Evolutionary conservation across 2,797 vertebrate genomes (phyloP).

Genomic region (Cirrhinus molitorella): DNA sequence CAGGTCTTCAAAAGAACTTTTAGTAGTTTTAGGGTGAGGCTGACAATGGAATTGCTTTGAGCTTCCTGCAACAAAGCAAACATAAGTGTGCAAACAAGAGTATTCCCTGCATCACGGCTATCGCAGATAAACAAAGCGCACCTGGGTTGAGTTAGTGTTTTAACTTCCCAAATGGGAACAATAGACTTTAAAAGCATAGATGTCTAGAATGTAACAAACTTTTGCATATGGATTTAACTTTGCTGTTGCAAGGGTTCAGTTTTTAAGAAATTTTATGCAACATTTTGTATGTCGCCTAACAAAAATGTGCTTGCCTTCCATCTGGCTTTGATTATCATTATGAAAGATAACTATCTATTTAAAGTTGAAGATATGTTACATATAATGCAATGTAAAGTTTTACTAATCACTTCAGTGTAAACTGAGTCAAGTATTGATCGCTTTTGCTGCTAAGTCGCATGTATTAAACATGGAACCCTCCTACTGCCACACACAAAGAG

Average conservation of each 20-base stretch:
- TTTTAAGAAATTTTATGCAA: slow-evolving; percentile 19
- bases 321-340: slow-evolving; percentile 33
- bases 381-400: slow-evolving; percentile 20
- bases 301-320: slow-evolving; percentile 32
- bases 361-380: slow-evolving; percentile 6
- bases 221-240: background rate
- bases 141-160: background rate
- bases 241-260: background rate
- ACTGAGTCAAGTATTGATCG: slow-evolving; percentile 58
- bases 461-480: slow-evolving; percentile 58
- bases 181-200: background rate
- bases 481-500: background rate
- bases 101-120: background rate
- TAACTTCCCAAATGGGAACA: background rate
- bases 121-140: background rate
- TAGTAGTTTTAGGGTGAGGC: slow-evolving; percentile 16
- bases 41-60: slow-evolving; percentile 2
- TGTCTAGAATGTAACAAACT: background rate
- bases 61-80: slow-evolving; percentile 32
- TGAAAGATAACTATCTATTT: background rate
- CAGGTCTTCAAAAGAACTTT: background rate
- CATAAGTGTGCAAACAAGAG: slow-evolving; percentile 17
- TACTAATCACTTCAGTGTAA: background rate
- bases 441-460: slow-evolving; percentile 51
- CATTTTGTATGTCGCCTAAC: slow-evolving; percentile 30